Evolutionary conservation across 2,888 invertebrate species (phyloP).

Genomic region (Athalia cordata): DNA sequence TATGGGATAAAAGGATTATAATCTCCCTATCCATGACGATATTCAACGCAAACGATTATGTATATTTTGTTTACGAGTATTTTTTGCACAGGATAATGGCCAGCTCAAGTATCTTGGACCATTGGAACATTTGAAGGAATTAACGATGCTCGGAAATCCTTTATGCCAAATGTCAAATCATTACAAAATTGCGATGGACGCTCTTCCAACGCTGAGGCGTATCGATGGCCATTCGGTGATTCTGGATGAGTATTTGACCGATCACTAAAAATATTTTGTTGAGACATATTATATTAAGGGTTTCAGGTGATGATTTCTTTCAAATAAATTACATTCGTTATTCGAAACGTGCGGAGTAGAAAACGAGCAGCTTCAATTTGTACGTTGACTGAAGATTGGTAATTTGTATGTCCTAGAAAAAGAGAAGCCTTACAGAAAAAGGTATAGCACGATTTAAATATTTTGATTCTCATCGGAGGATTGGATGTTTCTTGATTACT

Average conservation of each 20-base stretch:
- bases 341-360: too few relatives aligned
- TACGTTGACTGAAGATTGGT: too few relatives aligned
- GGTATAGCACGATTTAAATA: too few relatives aligned
- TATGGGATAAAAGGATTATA: background rate
- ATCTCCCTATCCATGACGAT: background rate
- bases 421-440: too few relatives aligned
- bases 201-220: conserved; percentile 10
- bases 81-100: conserved; percentile 12
- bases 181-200: conserved; percentile 30
- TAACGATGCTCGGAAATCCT: conserved; percentile 51
- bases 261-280: background rate
- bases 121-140: conserved; percentile 45
- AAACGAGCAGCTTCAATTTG: too few relatives aligned
- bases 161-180: conserved; percentile 46
- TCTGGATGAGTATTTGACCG: conserved; percentile 13
- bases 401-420: too few relatives aligned
- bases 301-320: too few relatives aligned
- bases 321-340: too few relatives aligned
- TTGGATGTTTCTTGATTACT: too few relatives aligned
- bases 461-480: too few relatives aligned
- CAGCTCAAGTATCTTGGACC: conserved; percentile 4
- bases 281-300: too few relatives aligned
- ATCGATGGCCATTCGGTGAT: conserved; percentile 30
- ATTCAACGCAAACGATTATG: background rate
- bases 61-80: background rate